Base-by-base conservation (phyloP, 2,888 invertebrate genomes). In the Orgyia antiqua region DNA sequence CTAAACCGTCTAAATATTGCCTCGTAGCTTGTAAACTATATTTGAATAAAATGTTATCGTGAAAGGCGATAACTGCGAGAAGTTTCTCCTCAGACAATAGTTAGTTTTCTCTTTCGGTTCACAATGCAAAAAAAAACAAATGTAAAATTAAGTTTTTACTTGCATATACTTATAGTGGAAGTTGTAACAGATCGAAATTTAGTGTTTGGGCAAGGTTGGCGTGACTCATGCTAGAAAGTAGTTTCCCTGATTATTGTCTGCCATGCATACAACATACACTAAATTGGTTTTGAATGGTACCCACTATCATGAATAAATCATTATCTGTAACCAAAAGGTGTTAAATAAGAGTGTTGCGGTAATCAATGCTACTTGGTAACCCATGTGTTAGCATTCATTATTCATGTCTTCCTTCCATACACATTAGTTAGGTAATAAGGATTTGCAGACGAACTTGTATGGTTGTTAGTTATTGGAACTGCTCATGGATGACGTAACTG, bases 151-250 rank as follows among this genome's bases (percentile, higher is more conserved):
- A 29, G 21, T 25, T 27, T 7, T 27, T 36, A 28, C 36, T 34
- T 25, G 19, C 36, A 35, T 36, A 29, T 21, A 6, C 35, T 27
- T 28, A 17, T 18, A 35, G 27, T 34, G 33, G 30, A 33, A 28
- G 30, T 42, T 42, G 31, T 33, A 38, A 37, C 33, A 39, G 32
- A 24, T 12, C 31, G 28, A 29, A 27, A 44, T 46, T 42, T 45
- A 40, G 42, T 37, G 36, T 36, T 31, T 34, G 36, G n/a, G 39
- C 33, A 40, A 42, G 41, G 33, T 39, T 40, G 5, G 29, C 26
- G 37, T 53, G 58, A 59, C 35, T 57, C 56, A 58, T 38, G 40
- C 43, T 56, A 58, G 58, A 58, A 59, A 62, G 54, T 51, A 42
- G 45, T 42, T 41, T 41, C 33, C 41, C 29, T 51, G 42, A 47